phyloP scores from a whole-genome alignment of 2,797 vertebrate species.

The Micropoecilia bifurca region DNA sequence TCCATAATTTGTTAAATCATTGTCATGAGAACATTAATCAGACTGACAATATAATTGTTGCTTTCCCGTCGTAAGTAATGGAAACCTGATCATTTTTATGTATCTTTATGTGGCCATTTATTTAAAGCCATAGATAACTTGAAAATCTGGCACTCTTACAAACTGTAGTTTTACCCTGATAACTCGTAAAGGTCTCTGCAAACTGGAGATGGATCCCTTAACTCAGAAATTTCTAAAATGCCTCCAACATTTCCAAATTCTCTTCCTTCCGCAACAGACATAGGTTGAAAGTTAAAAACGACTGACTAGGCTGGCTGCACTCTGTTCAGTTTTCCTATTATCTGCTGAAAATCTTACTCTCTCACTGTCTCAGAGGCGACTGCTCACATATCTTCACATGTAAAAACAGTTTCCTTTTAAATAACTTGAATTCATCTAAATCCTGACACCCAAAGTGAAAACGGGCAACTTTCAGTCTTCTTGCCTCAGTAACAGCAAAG shows the following conservation, averaged over 20 bases:
- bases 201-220: not conserved
- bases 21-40: not conserved
- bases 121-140: not conserved
- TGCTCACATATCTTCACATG: not conserved
- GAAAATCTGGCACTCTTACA: not conserved
- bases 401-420: not conserved
- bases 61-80: not conserved
- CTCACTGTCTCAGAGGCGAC: not conserved
- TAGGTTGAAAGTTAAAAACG: not conserved
- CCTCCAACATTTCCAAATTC: not conserved
- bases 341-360: not conserved
- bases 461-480: not conserved
- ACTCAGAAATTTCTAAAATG: not conserved
- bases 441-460: not conserved
- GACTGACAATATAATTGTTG: not conserved
- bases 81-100: not conserved
- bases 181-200: not conserved
- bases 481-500: not conserved
- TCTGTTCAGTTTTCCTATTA: not conserved
- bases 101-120: not conserved
- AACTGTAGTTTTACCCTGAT: not conserved
- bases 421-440: not conserved
- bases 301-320: not conserved
- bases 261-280: not conserved
- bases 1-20: not conserved